phyloP scores from a whole-genome alignment of 1,140 invertebrate species.

The Dryas iulia region DNA sequence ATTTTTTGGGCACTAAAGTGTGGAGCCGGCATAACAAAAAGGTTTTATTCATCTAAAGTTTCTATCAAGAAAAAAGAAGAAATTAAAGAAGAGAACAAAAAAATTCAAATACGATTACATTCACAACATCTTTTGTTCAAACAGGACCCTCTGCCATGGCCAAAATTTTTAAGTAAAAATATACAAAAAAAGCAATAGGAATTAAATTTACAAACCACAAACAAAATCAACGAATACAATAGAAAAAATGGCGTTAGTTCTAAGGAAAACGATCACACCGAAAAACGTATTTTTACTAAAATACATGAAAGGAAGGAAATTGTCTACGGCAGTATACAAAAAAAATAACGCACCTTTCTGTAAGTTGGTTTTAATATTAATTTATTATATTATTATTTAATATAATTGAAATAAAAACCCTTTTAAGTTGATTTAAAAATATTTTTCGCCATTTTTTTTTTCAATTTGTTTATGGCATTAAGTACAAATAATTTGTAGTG shows the following conservation, averaged over 20 bases:
- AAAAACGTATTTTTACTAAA: conserved; percentile 57
- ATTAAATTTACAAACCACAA: conserved; percentile 27
- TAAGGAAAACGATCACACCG: conserved; percentile 58
- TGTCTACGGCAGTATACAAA: conserved; percentile 46
- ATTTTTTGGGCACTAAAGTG: not conserved
- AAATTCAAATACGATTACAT: conserved; percentile 39
- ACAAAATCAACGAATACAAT: conserved; percentile 12
- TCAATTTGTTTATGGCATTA: too few relatives aligned
- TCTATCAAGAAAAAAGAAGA: conserved; percentile 18
- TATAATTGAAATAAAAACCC: too few relatives aligned
- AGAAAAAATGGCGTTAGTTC: conserved; percentile 56
- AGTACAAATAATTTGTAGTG: too few relatives aligned
- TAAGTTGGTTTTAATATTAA: conserved; percentile 40
- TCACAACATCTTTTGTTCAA: conserved; percentile 48
- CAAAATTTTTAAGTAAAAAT: conserved; percentile 57
- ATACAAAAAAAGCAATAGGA: conserved; percentile 35
- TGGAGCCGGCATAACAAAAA: not conserved
- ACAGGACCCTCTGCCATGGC: conserved; percentile 49
- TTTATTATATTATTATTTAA: not conserved
- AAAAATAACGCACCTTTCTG: conserved; percentile 47
- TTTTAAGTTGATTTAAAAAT: too few relatives aligned
- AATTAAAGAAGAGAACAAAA: conserved; percentile 36
- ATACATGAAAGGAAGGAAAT: conserved; percentile 52
- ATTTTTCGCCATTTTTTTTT: too few relatives aligned
- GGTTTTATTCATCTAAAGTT: not conserved